These are phyloP conservation scores for Anguilla rostrata DNA, from an alignment of 2,113 vertebrate species.

Conservation along the genomic window DNA sequence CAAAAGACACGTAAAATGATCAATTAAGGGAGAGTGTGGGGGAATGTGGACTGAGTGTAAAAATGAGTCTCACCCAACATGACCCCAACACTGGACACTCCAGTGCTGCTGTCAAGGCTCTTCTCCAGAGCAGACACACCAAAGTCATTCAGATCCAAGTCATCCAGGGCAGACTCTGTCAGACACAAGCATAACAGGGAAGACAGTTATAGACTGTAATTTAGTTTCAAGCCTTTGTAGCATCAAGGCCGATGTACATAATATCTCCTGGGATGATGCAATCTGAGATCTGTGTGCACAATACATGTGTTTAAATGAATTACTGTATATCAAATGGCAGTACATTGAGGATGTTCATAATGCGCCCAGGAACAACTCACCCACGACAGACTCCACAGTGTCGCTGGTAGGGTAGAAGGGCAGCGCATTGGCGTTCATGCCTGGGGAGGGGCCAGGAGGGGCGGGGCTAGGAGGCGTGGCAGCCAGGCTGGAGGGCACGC, in stretches of 20 bases:
- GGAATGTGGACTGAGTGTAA: neutral
- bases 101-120: conserved; percentile 84
- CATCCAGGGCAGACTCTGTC: conserved; percentile 91
- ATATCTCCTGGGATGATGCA: neutral
- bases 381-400: conserved; percentile 97
- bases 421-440: conserved; percentile 97
- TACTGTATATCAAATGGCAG: neutral
- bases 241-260: neutral
- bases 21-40: neutral
- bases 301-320: neutral
- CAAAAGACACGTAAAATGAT: neutral
- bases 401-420: conserved; percentile 98
- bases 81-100: conserved; percentile 79
- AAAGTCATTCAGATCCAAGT: conserved; percentile 94
- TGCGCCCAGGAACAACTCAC: conserved; percentile 61
- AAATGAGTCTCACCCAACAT: conserved; percentile 76
- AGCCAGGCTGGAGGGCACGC: conserved; percentile 93
- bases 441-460: conserved; percentile 81
- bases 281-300: neutral
- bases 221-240: neutral
- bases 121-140: conserved; percentile 92
- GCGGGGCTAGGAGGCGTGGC: conserved; percentile 93
- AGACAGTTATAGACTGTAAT: neutral
- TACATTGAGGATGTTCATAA: neutral
- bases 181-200: conserved; percentile 20